Evolutionary conservation across 1,140 invertebrate species (phyloP).

Genomic region (Helicoverpa armigera): DNA sequence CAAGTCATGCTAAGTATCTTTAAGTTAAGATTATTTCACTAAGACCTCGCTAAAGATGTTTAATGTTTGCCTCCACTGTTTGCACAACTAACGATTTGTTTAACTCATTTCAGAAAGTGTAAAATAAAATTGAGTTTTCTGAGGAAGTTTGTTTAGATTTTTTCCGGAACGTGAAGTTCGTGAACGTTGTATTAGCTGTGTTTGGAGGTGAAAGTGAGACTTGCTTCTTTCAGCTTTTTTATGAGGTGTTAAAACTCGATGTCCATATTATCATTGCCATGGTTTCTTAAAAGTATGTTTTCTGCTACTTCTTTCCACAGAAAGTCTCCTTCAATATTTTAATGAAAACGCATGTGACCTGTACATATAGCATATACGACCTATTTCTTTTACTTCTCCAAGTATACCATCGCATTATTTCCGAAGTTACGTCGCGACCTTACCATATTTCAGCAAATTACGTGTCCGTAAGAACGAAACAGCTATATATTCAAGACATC

Average conservation of each 20-base stretch:
- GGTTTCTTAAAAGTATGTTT: too few relatives aligned
- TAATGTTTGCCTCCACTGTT: slow-evolving; percentile 27
- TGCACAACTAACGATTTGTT: slow-evolving; percentile 38
- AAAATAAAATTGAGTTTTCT: slow-evolving; percentile 4
- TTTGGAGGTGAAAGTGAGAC: too few relatives aligned
- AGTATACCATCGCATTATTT: too few relatives aligned
- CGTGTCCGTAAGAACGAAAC: not conserved
- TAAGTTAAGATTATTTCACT: slow-evolving; percentile 46
- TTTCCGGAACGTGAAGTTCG: not conserved
- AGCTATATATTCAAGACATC: not conserved
- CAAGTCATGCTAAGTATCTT: slow-evolving; percentile 31
- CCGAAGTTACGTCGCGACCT: too few relatives aligned
- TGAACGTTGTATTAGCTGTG: not conserved
- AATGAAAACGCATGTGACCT: too few relatives aligned
- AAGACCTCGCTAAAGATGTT: slow-evolving; percentile 41
- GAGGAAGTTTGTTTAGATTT: not conserved
- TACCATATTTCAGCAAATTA: not conserved
- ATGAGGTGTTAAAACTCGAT: too few relatives aligned
- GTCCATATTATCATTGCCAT: too few relatives aligned
- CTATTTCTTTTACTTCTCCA: too few relatives aligned
- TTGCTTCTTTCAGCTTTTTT: too few relatives aligned
- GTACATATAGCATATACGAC: too few relatives aligned
- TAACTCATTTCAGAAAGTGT: slow-evolving; percentile 9
- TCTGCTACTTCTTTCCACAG: too few relatives aligned
- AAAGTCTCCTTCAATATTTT: too few relatives aligned